Evolutionary conservation across 2,888 invertebrate species (phyloP).

Genomic region (Monopis laevigella): DNA sequence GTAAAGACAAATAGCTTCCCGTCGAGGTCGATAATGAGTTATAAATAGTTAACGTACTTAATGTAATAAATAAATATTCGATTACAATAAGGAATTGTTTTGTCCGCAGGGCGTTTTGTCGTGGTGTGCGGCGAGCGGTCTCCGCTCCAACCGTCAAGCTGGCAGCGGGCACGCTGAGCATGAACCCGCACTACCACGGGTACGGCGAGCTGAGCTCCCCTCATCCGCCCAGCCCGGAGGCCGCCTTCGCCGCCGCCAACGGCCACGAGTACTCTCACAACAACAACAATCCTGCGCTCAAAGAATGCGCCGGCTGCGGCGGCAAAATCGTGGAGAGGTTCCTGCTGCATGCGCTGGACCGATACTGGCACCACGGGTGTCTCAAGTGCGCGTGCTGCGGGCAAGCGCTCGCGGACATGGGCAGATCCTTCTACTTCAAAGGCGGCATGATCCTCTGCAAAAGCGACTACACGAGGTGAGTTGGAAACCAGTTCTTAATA

Average conservation of each 20-base stretch:
- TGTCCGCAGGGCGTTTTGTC: slow-evolving; percentile 61
- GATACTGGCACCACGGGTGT: slow-evolving; percentile 96
- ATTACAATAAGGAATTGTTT: too few species aligned
- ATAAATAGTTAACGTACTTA: too few species aligned
- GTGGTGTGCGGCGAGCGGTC: slow-evolving; percentile 59
- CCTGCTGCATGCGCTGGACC: slow-evolving; percentile 90
- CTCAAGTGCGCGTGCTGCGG: slow-evolving; percentile 94
- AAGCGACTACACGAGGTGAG: slow-evolving; percentile 94
- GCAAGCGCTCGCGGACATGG: slow-evolving; percentile 89
- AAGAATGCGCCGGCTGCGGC: slow-evolving; percentile 91
- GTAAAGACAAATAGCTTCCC: too few species aligned
- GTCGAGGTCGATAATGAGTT: too few species aligned
- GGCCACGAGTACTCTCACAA: slow-evolving; percentile 70
- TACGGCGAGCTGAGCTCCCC: slow-evolving; percentile 83
- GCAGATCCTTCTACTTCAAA: slow-evolving; percentile 91
- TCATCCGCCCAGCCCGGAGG: slow-evolving; percentile 80
- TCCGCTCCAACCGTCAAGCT: slow-evolving; percentile 79
- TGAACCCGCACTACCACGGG: slow-evolving; percentile 92
- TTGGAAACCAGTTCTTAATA: too few species aligned
- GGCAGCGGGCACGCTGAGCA: slow-evolving; percentile 87
- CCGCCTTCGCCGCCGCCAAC: slow-evolving; percentile 69
- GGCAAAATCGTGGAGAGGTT: slow-evolving; percentile 93
- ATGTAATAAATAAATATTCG: neutral
- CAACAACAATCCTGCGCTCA: slow-evolving; percentile 71
- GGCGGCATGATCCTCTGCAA: slow-evolving; percentile 95